Base-by-base conservation (phyloP, 2,113 vertebrate genomes). In the Malurus cyaneus region DNA sequence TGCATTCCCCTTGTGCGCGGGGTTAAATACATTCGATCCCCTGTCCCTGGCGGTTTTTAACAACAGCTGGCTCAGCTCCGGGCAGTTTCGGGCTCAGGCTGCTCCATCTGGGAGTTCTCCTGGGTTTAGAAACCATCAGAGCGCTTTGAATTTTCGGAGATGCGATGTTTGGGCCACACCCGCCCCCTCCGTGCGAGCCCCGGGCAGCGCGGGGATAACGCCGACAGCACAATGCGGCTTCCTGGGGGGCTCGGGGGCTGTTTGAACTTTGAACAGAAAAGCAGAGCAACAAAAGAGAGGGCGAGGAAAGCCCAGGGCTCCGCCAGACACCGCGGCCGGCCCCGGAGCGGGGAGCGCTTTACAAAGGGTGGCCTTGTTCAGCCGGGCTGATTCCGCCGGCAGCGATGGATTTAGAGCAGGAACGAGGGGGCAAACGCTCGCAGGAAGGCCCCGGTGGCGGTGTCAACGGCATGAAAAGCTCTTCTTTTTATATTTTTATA, bases 1-100 rank as follows among this genome's bases (percentile, higher is more conserved):
- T 6, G 47, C 36, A 1, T 60, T 31, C 70, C 18, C 53, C 60
- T 47, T 32, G n/a, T 25, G 50, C 62, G 42, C 12, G 44, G 11
- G 2, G 76, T 60, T 17, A 16, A 61, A 31, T 2, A 0, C 0
- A 2, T 15, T 9, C 4, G 8, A 0, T 8, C 54, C 0, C 74
- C 66, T 54, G 60, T 54, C 69, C 36, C 34, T 2, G 49, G 65
- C 6, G 42, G 1, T 3, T 81, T 73, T n/a, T 13, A 34, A 20
- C 5, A 76, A 62, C 34, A 8, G 3, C 42, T 50, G 74, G 6
- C 93, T 88, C 23, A 1, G 32, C 20, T 28, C 36, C 4, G 3
- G 23, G 0, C 15, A 6, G 26, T 5, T 74, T 50, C 25, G 60
- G 32, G 4, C 41, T 44, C 59, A 0, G 15, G 11, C 31, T 69